Percentiles rank a stretch among this genome's conserved stretches.
Conservation (phyloP, 1,140 invertebrate genomes). For the Scaptomyza montana region DNA sequence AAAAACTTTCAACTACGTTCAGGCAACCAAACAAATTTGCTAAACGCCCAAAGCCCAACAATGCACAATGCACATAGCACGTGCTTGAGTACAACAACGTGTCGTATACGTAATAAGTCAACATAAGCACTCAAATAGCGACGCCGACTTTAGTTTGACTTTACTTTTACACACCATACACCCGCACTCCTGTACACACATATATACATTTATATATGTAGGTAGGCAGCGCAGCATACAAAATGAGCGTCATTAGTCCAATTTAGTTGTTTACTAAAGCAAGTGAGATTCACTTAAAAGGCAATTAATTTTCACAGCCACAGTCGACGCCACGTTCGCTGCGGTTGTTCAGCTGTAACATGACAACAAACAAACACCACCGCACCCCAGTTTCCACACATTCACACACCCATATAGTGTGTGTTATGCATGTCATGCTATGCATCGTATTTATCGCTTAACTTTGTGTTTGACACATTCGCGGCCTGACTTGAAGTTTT, state of each 20-base stretch:
- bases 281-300: constrained; percentile 84
- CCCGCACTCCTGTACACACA: background rate
- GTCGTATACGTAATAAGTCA: constrained; percentile 79
- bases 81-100: constrained; percentile 67
- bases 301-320: constrained; percentile 82
- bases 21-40: constrained; percentile 59
- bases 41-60: constrained; percentile 2
- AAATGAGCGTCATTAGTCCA: constrained; percentile 83
- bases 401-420: constrained; percentile 1
- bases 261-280: constrained; percentile 83
- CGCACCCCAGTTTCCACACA: constrained; percentile 5
- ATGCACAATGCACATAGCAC: constrained; percentile 39
- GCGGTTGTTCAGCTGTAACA: constrained; percentile 80
- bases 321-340: constrained; percentile 75
- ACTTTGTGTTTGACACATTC: constrained; percentile 82
- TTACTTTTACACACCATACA: constrained; percentile 6
- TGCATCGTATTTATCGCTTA: constrained; percentile 80
- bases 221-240: constrained; percentile 56
- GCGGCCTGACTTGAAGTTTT: constrained; percentile 64
- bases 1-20: background rate
- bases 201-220: background rate
- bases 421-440: constrained; percentile 22
- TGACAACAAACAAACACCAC: constrained; percentile 72
- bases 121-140: constrained; percentile 59
- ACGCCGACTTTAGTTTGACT: constrained; percentile 56